These are phyloP conservation scores for Mamestra configurata DNA, from an alignment of 1,140 invertebrate genomes.

Conservation along the genomic window DNA sequence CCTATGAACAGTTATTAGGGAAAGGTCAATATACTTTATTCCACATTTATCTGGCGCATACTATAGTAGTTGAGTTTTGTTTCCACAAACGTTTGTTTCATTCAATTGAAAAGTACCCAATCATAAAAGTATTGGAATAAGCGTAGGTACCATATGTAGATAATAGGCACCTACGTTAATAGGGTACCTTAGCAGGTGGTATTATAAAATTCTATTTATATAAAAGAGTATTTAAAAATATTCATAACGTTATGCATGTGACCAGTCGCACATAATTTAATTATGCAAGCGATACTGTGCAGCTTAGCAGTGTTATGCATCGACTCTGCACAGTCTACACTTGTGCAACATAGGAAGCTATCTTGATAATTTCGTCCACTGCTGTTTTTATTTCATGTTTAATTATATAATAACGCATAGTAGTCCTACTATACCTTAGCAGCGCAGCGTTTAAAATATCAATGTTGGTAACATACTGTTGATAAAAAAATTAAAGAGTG, in stretches of 20 bases:
- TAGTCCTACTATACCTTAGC: too few relatives aligned
- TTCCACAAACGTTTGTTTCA: too few relatives aligned
- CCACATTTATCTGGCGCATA: too few relatives aligned
- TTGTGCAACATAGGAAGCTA: constrained; percentile 1
- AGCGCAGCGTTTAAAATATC: too few relatives aligned
- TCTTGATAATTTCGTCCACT: neutral
- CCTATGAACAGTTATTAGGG: too few relatives aligned
- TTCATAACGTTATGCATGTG: neutral
- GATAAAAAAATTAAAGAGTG: neutral
- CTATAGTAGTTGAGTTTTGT: too few relatives aligned
- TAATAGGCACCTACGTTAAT: too few relatives aligned
- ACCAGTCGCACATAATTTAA: neutral
- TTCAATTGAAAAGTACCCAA: too few relatives aligned
- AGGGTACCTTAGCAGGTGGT: neutral
- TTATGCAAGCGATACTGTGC: neutral
- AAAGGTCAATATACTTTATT: too few relatives aligned
- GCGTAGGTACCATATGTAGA: too few relatives aligned
- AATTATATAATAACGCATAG: neutral
- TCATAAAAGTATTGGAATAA: neutral
- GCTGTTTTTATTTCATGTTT: neutral
- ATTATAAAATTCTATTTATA: neutral
- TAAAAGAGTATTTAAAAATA: neutral
- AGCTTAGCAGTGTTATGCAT: neutral
- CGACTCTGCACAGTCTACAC: neutral
- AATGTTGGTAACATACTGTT: too few relatives aligned